Evolutionary conservation across 2,113 vertebrate genomes (phyloP).

Genomic region (Myotis davidii): DNA sequence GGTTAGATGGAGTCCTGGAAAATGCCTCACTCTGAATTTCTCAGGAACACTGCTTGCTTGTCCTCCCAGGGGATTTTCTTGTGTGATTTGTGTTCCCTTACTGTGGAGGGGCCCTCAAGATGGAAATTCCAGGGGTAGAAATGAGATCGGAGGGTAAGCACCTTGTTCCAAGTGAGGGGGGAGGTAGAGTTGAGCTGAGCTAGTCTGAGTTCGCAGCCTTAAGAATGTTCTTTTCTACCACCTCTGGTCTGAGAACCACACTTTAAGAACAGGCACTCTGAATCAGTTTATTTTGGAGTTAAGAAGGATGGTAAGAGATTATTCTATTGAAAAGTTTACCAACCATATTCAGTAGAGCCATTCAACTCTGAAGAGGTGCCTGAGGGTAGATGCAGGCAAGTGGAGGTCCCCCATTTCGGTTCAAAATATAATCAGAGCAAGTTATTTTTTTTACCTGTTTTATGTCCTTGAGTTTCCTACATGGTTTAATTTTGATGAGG

Average conservation of each 20-base stretch:
- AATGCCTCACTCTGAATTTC: slow-evolving; percentile 13
- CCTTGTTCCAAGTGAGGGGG: background rate
- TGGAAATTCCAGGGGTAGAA: background rate
- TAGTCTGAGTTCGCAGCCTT: background rate
- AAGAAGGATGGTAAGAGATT: background rate
- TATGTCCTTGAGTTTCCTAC: background rate
- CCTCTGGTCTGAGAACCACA: background rate
- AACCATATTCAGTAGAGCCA: background rate
- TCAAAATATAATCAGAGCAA: background rate
- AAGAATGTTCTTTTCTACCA: background rate
- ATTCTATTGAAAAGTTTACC: background rate
- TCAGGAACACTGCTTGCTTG: background rate
- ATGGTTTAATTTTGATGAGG: background rate
- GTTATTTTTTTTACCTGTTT: background rate
- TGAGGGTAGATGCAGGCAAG: background rate
- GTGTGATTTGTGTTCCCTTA: background rate
- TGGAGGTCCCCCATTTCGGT: background rate
- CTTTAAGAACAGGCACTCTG: background rate
- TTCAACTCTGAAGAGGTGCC: background rate
- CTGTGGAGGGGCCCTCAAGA: background rate
- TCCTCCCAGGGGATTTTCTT: background rate
- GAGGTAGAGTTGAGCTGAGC: background rate
- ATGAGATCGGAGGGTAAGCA: background rate
- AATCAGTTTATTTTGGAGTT: background rate
- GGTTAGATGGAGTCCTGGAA: background rate